Percentiles rank a stretch among this genome's conserved stretches.
Evolutionary conservation across 2,113 vertebrate species (phyloP).

Genomic region (Meriones unguiculatus): DNA sequence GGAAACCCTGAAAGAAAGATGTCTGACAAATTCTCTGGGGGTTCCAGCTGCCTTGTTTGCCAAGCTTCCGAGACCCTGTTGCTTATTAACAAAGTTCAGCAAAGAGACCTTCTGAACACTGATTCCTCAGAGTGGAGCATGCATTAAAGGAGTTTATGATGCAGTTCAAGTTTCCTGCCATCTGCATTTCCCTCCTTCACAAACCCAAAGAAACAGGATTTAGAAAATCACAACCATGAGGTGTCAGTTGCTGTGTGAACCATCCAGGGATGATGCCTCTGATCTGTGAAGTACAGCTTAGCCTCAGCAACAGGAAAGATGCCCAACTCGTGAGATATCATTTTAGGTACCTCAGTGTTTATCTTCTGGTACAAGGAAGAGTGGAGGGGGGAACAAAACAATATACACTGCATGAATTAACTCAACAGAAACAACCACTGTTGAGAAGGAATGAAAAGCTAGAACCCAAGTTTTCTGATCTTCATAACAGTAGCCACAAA

Average conservation of each 20-base stretch:
- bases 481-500: not conserved
- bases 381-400: not conserved
- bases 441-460: not conserved
- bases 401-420: not conserved
- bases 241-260: not conserved
- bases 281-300: not conserved
- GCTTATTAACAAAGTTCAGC: slow-evolving; percentile 67
- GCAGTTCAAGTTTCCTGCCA: slow-evolving; percentile 57
- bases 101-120: slow-evolving; percentile 66
- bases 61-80: slow-evolving; percentile 55
- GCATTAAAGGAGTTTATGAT: slow-evolving; percentile 57
- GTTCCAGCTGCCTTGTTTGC: slow-evolving; percentile 72
- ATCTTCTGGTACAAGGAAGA: not conserved
- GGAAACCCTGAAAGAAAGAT: slow-evolving; percentile 72
- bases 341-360: not conserved
- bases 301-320: not conserved
- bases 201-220: slow-evolving; percentile 43
- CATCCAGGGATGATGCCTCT: not conserved
- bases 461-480: not conserved
- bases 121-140: slow-evolving; percentile 51
- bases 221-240: slow-evolving; percentile 10
- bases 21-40: slow-evolving; percentile 71
- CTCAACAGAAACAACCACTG: not conserved
- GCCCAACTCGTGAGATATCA: not conserved
- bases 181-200: slow-evolving; percentile 43